These are phyloP conservation scores for Catagonus wagneri DNA, from an alignment of 2,113 vertebrate genomes.

Conservation along the genomic window DNA sequence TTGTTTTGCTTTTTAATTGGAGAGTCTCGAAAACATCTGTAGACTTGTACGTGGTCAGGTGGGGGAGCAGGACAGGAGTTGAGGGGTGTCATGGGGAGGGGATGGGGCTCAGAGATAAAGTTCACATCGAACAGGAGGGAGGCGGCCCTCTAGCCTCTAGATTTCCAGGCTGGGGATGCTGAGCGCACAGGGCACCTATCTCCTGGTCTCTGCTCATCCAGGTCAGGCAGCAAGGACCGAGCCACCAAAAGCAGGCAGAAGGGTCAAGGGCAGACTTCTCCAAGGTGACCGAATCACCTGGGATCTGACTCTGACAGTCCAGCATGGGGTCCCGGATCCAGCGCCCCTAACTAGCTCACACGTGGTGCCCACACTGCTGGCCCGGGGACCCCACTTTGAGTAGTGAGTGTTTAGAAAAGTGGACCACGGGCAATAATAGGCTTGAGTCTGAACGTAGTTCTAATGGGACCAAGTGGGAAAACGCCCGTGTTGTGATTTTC, in stretches of 20 bases:
- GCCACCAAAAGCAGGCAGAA: neutral
- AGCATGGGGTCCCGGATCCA: neutral
- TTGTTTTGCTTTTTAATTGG: neutral
- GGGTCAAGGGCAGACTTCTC: neutral
- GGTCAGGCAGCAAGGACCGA: neutral
- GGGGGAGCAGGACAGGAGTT: too few species aligned
- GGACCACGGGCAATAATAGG: too few species aligned
- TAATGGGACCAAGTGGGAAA: neutral
- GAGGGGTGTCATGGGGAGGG: rapidly evolving
- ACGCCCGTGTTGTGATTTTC: neutral
- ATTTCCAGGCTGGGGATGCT: rapidly evolving
- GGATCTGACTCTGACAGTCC: neutral
- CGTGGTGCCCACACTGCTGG: rapidly evolving
- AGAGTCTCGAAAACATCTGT: neutral
- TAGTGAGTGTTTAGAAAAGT: neutral
- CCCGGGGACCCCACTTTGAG: neutral
- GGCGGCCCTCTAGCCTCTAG: rapidly evolving
- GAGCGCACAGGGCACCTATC: rapidly evolving
- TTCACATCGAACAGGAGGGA: neutral
- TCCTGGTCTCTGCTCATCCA: neutral
- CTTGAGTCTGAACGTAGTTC: neutral
- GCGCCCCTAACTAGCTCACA: neutral
- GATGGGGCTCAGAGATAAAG: rapidly evolving
- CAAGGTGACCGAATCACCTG: neutral
- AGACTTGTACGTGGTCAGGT: neutral